Evolutionary conservation across 2,888 invertebrate genomes (phyloP).

Genomic region (Nymphalis urticae): DNA sequence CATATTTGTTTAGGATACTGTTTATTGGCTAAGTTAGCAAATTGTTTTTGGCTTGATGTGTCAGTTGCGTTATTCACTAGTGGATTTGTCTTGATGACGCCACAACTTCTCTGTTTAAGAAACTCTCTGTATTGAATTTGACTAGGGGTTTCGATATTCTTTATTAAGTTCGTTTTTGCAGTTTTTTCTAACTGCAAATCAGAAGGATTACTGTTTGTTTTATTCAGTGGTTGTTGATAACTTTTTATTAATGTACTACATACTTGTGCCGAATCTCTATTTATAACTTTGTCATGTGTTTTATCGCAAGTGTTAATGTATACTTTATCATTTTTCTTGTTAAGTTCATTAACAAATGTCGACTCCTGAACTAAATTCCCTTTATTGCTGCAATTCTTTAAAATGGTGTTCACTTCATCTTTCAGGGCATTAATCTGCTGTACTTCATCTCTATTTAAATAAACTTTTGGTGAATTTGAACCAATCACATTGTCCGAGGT

Average conservation of each 20-base stretch:
- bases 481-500: background rate
- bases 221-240: background rate
- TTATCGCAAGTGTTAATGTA: background rate
- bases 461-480: conserved; percentile 51
- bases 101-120: conserved; percentile 12
- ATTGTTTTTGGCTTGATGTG: conserved; percentile 33
- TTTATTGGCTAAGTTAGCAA: conserved; percentile 30
- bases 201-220: background rate
- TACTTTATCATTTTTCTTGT: background rate
- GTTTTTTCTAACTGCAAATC: background rate
- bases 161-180: background rate
- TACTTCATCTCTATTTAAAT: conserved; percentile 51
- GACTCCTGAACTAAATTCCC: background rate
- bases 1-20: conserved; percentile 31
- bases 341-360: conserved; percentile 5
- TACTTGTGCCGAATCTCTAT: conserved; percentile 7
- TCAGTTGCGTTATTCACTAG: conserved; percentile 3
- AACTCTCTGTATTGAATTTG: conserved; percentile 38
- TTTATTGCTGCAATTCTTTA: conserved; percentile 34
- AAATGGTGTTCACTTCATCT: conserved; percentile 43
- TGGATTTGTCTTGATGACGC: background rate
- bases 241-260: conserved; percentile 6
- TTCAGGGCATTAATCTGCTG: conserved; percentile 46
- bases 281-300: conserved; percentile 3
- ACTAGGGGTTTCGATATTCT: conserved; percentile 18